Conservation (phyloP, 2,888 invertebrate genomes). For the Tanytarsus gracilentus region DNA sequence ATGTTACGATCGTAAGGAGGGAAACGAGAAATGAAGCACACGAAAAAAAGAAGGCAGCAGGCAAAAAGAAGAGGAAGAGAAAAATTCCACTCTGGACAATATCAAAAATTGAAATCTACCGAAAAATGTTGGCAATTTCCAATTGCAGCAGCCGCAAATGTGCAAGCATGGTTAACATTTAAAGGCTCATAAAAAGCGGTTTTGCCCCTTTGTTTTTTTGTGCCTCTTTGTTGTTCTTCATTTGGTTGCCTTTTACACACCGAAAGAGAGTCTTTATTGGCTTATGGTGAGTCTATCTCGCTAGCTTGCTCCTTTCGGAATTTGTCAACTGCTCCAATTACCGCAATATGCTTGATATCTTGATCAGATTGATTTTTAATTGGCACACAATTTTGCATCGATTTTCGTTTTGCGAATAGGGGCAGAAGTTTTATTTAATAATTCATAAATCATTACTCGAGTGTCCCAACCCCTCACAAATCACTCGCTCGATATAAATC, state of each 20-base stretch:
- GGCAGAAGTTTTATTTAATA: too few relatives aligned
- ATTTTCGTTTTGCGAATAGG: too few relatives aligned
- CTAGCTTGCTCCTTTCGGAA: too few relatives aligned
- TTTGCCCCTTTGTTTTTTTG: slow-evolving; percentile 3
- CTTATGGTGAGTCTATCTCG: too few relatives aligned
- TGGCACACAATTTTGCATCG: too few relatives aligned
- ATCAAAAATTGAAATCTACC: slow-evolving; percentile 28
- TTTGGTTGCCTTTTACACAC: neutral
- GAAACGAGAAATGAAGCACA: neutral
- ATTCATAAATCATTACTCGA: too few relatives aligned
- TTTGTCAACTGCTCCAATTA: too few relatives aligned
- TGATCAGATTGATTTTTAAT: too few relatives aligned
- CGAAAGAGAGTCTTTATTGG: too few relatives aligned
- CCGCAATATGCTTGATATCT: too few relatives aligned
- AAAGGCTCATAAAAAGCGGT: slow-evolving; percentile 20
- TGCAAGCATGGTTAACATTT: slow-evolving; percentile 15
- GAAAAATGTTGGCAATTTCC: slow-evolving; percentile 20
- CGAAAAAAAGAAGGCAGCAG: neutral
- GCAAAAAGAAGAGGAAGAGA: neutral
- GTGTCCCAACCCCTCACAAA: too few relatives aligned
- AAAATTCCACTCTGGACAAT: slow-evolving; percentile 17
- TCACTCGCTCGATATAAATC: too few relatives aligned
- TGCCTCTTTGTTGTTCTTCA: slow-evolving; percentile 4
- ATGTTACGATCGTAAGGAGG: neutral
- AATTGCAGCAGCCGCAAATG: slow-evolving; percentile 6